Conservation (phyloP, 2,113 vertebrate genomes). For the Chaenocephalus aceratus region DNA sequence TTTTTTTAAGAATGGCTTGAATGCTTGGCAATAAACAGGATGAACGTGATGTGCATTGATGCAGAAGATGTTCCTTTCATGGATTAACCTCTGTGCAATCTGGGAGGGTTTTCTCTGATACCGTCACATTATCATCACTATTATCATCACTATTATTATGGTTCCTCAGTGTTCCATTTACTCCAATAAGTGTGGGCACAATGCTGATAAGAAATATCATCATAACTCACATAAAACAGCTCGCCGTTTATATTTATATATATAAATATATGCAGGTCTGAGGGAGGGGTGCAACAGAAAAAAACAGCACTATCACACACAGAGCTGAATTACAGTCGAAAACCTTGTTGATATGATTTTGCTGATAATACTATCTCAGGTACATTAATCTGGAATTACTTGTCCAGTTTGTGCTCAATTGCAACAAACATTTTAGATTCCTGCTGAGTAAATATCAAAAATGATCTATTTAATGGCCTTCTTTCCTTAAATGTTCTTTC, state of each 20-base stretch:
- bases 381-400: conserved; percentile 54
- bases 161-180: conserved; percentile 17
- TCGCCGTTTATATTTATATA: conserved; percentile 25
- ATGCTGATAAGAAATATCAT: conserved; percentile 52
- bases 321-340: conserved; percentile 49
- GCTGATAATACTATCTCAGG: conserved; percentile 49
- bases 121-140: conserved; percentile 50
- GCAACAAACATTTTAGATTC: conserved; percentile 78
- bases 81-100: conserved; percentile 50
- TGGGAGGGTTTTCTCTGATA: conserved; percentile 23
- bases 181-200: conserved; percentile 26
- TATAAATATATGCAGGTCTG: conserved; percentile 15
- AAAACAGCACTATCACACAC: conserved; percentile 35
- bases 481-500: conserved; percentile 10
- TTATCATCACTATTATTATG: conserved; percentile 18
- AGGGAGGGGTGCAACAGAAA: conserved; percentile 30
- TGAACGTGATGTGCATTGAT: conserved; percentile 15
- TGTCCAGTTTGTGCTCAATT: conserved; percentile 79
- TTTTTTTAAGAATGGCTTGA: conserved; percentile 18
- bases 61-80: conserved; percentile 57
- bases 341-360: conserved; percentile 18
- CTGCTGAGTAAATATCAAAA: conserved; percentile 22
- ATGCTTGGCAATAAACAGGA: conserved; percentile 20
- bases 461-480: neutral
- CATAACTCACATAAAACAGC: conserved; percentile 46